A percentile compares a stretch with the other conserved stretches of the same genome.
Conservation (phyloP, 2,888 invertebrate species). For the Mongoloraphidia duomilia region DNA sequence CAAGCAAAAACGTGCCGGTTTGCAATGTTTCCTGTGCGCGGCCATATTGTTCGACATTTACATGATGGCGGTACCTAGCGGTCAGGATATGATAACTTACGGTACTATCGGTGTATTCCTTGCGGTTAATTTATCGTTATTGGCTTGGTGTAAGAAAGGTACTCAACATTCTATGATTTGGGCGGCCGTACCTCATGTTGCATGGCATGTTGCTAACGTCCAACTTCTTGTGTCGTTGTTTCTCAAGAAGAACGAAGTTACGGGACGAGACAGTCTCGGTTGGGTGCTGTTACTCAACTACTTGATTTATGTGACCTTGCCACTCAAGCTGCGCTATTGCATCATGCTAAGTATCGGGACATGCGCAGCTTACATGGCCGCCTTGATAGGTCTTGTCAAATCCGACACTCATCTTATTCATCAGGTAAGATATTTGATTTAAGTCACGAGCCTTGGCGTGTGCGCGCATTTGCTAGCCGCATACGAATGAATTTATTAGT, state of each 20-base stretch:
- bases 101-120: conserved; percentile 27
- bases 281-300: conserved; percentile 61
- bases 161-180: conserved; percentile 29
- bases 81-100: conserved; percentile 28
- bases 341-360: conserved; percentile 44
- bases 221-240: conserved; percentile 47
- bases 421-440: conserved; percentile 31
- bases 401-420: conserved; percentile 33
- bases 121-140: conserved; percentile 26
- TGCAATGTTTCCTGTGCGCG: conserved; percentile 52
- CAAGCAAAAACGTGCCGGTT: conserved; percentile 54
- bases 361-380: conserved; percentile 42
- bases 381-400: conserved; percentile 40
- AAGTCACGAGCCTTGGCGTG: no score
- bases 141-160: conserved; percentile 25
- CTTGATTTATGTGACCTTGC: conserved; percentile 57
- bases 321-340: conserved; percentile 49
- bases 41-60: conserved; percentile 51
- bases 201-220: conserved; percentile 46
- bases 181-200: conserved; percentile 45
- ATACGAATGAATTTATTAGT: no score
- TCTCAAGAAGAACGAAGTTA: conserved; percentile 40
- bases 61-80: conserved; percentile 39
- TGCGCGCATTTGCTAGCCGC: no score
- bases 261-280: conserved; percentile 50